Base-by-base conservation (phyloP, 2,888 invertebrate genomes). In the Ormyrus thymus region DNA sequence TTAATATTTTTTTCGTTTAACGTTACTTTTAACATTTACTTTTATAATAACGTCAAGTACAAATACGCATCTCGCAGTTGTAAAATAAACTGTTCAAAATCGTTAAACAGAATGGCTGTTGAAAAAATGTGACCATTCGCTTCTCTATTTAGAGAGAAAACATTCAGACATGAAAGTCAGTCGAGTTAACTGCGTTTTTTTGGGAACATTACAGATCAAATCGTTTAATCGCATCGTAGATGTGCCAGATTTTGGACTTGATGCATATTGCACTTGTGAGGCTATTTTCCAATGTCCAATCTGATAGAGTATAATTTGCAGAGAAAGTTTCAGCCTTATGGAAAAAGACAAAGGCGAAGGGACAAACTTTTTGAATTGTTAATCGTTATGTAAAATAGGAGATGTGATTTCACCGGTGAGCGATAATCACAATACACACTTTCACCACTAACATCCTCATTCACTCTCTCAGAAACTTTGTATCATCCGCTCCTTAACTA, bases 341-440 rank as follows among this genome's bases (percentile, higher is more conserved):
- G 46, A 48, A 29, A 58, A 8, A 66, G 61, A 55, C 29, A 69
- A 66, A 15, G 45, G 45, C 53, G 53, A 53, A 74, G 29, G 29
- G 29, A 29, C 29, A 29, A 51, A 45, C 13, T 68, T 56, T 72
- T 68, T 56, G 65, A 79, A 72, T 71, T 79, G 79, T 70, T 75
- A 61, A 71, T 62, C 71, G 70, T 75, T 79, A 73, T 82, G 81
- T 83, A 83, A 81, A 82, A 80, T 82, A 82, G 75, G 29, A 76
- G 74, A 80, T 80, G 82, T 82, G 82, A 76, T 83, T 81, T 84
- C 82, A 84, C 80, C 82, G 81, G 81, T 83, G 81, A 81, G 81
- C 76, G 80, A 82, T 81, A 78, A 79, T 83, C 68, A 82, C 79
- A 80, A 81, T 75, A 81, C 72, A 81, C 46, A 65, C 15, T 9